phyloP scores from a whole-genome alignment of 2,888 invertebrate genomes.

The Spisula subtruncata region DNA sequence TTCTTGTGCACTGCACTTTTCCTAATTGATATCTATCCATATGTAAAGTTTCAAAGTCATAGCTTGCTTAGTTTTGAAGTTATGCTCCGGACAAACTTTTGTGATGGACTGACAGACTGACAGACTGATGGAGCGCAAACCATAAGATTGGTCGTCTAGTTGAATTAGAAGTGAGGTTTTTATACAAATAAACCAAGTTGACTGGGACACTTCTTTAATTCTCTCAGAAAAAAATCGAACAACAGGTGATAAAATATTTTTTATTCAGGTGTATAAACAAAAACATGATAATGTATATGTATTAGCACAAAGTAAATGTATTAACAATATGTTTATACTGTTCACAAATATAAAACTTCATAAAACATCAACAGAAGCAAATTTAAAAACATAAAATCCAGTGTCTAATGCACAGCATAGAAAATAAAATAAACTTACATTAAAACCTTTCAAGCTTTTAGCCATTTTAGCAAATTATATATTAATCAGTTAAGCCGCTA shows the following conservation, averaged over 20 bases:
- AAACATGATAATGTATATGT: background rate
- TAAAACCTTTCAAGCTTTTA: no score
- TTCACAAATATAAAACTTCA: constrained; percentile 15
- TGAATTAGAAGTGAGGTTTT: no score
- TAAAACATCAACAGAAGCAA: constrained; percentile 11
- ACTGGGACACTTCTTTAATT: no score
- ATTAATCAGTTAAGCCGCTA: background rate
- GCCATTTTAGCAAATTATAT: background rate
- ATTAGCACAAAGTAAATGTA: background rate
- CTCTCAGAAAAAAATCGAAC: background rate
- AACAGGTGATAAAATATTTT: background rate
- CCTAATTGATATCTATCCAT: no score
- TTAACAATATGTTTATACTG: background rate
- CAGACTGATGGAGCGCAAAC: no score
- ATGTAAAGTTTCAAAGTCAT: no score
- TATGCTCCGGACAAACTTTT: no score
- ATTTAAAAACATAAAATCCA: background rate
- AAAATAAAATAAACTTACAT: background rate
- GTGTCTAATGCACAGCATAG: constrained; percentile 17
- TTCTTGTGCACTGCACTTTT: no score
- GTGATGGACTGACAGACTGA: no score
- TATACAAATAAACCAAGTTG: no score
- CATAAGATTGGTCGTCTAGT: no score
- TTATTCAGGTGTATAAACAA: constrained; percentile 21
- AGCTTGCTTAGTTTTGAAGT: no score